These are phyloP conservation scores for Strigops habroptila DNA, from an alignment of 2,113 vertebrate genomes.

Conservation along the genomic window DNA sequence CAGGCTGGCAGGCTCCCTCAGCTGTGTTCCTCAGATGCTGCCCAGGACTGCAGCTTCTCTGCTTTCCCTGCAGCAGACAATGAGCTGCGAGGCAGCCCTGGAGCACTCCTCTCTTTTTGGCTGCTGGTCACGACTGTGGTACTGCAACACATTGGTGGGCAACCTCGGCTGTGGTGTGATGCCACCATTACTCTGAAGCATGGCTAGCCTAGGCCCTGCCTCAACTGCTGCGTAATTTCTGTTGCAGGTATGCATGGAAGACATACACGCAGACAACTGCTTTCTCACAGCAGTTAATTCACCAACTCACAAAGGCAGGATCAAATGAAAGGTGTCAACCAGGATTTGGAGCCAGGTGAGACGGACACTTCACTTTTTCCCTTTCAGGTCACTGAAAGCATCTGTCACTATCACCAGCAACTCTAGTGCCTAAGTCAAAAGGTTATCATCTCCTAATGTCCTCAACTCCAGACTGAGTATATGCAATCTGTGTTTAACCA, in stretches of 20 bases:
- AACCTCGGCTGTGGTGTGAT: fast-evolving
- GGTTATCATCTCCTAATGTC: neutral
- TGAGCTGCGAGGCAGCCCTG: neutral
- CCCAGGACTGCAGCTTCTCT: neutral
- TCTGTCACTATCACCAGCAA: neutral
- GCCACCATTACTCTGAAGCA: no score
- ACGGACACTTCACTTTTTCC: neutral
- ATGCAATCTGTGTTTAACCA: neutral
- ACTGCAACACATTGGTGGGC: neutral
- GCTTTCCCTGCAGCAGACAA: fast-evolving
- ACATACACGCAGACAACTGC: neutral
- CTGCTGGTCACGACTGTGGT: fast-evolving
- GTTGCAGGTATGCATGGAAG: fast-evolving
- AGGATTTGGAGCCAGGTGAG: neutral
- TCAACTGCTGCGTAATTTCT: neutral
- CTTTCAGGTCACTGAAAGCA: neutral
- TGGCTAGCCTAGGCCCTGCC: neutral
- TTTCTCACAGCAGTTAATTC: neutral
- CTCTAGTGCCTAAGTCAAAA: neutral
- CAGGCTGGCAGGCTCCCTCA: neutral
- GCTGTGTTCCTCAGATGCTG: no score
- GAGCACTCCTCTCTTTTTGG: neutral
- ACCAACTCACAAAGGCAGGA: neutral
- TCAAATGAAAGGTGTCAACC: neutral
- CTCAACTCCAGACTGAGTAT: neutral